phyloP scores from a whole-genome alignment of 1,140 invertebrate genomes.

The Melipona quadrifasciata region DNA sequence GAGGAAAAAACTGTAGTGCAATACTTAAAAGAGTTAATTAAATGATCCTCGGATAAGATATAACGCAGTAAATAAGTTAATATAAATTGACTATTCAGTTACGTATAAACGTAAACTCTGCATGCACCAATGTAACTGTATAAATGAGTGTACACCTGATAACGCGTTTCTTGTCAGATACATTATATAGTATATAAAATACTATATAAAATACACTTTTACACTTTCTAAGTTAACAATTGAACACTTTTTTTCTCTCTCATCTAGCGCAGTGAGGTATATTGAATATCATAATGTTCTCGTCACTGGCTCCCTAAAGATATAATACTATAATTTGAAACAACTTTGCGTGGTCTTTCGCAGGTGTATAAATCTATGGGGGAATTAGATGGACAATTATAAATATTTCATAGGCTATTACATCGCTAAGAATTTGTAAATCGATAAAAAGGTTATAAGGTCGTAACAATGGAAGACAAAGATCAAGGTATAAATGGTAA shows the following conservation, averaged over 20 bases:
- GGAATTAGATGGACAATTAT: not conserved
- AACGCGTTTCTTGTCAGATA: not conserved
- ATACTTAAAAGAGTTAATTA: not conserved
- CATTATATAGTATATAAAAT: no score
- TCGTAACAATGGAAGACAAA: constrained; percentile 40
- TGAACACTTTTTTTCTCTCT: constrained; percentile 16
- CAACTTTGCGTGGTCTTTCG: not conserved
- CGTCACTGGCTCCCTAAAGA: constrained; percentile 1
- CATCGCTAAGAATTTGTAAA: constrained; percentile 5
- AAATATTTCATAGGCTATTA: not conserved
- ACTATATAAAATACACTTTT: constrained; percentile 15
- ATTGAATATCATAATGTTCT: constrained; percentile 2
- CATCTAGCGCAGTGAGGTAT: constrained; percentile 7
- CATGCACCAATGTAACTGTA: constrained; percentile 40
- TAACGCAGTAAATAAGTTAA: constrained; percentile 23
- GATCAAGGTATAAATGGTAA: constrained; percentile 9
- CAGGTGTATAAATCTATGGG: not conserved
- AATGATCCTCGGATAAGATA: constrained; percentile 3
- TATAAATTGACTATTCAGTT: constrained; percentile 30
- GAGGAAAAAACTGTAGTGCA: not conserved
- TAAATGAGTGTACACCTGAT: constrained; percentile 14
- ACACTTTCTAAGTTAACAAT: constrained; percentile 11
- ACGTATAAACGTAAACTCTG: constrained; percentile 17
- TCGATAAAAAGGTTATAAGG: constrained; percentile 1
- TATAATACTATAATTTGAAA: not conserved